Base-by-base conservation (phyloP, 1,140 invertebrate genomes). In the Carcinoscorpius rotundicauda region DNA sequence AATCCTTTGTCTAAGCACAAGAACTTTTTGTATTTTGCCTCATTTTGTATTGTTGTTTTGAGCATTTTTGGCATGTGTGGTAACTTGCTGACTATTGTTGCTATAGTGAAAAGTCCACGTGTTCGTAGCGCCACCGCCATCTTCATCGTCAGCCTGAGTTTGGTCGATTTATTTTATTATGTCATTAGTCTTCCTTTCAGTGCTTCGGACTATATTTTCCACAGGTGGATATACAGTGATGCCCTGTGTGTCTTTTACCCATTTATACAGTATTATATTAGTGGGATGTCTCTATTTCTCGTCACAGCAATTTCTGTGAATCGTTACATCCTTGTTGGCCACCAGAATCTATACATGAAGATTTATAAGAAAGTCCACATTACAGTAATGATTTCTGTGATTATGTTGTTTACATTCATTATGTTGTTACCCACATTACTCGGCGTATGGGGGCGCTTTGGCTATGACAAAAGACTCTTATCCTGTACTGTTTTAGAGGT, bases 241-340 rank as follows among this genome's bases (percentile, higher is more conserved):
- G 80, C 81, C 3, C 79, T 91, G 8, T 92, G 89, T 75, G 83
- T 84, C 74, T 80, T 91, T 72, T 93, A 91, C 76, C 89, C 89
- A 0, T 85, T 93, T 66, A 85, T 93, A 71, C 91, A 91, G 77
- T 92, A 92, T 75, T 89, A 88, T 64, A 93, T 92, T 74, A 88
- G 92, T 9, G 89, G 87, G 3, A 86, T 89, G 9, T 91, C 88
- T 1, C 77, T 93, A 50, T 80, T 92, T 56, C 90, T 87, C 71
- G 92, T 93, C 86, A 88, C 91, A 51, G 87, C 87, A 65, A 92
- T 93, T 70, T 91, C 90, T 10, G 78, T 93, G 59, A 93, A 92
- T 77, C 85, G 90, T 88, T 91, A 77, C 75, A 74, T 70, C 6
- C 48, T 70, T 6, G 70, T 70, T n/a, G 64, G 59, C 11, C 70